phyloP scores from a whole-genome alignment of 2,888 invertebrate genomes.

The Acronicta aceris region DNA sequence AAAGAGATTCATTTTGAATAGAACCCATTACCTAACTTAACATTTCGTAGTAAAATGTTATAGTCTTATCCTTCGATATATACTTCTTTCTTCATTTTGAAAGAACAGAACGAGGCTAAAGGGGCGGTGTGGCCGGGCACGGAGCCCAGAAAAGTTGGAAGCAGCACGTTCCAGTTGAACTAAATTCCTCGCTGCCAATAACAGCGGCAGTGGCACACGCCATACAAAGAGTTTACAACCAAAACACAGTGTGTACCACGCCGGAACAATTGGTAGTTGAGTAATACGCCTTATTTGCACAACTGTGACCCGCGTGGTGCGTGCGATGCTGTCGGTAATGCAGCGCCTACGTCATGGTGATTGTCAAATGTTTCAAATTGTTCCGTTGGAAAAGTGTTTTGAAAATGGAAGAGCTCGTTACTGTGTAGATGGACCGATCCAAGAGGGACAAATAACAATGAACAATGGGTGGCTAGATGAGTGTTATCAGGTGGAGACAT shows the following conservation, averaged over 20 bases:
- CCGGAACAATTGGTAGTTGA: constrained; percentile 61
- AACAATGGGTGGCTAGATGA: no score
- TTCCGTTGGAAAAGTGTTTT: neutral
- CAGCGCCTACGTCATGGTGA: constrained; percentile 9
- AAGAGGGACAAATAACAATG: no score
- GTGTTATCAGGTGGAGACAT: no score
- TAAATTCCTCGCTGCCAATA: constrained; percentile 25
- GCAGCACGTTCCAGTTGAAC: constrained; percentile 6
- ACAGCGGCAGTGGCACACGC: constrained; percentile 30
- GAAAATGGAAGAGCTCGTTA: no score
- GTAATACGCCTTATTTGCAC: constrained; percentile 56
- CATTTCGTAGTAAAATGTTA: no score
- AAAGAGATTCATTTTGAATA: no score
- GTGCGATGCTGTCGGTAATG: constrained; percentile 8
- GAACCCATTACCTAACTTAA: no score
- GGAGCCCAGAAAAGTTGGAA: neutral
- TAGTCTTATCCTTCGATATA: no score
- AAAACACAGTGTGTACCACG: constrained; percentile 50
- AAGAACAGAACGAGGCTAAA: no score
- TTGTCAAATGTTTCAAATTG: constrained; percentile 3
- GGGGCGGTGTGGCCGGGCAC: no score
- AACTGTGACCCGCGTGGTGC: constrained; percentile 44
- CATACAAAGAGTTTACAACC: constrained; percentile 40
- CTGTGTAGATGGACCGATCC: no score
- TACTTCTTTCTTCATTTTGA: no score